Base-by-base conservation (phyloP, 2,888 invertebrate species). In the Platycheirus rosarum region DNA sequence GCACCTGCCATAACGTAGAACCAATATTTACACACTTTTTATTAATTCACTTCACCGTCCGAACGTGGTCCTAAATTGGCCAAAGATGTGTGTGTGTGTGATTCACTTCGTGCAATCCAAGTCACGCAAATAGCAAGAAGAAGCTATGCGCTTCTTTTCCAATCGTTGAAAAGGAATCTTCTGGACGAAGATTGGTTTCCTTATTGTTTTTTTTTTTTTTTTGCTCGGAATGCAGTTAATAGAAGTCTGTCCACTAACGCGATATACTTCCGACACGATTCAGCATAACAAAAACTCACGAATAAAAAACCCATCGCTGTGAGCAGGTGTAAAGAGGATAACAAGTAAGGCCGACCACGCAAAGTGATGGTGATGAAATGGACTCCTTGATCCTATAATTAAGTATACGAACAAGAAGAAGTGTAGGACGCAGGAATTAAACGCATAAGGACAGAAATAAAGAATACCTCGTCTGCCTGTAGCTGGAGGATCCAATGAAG, bases 1-100 rank as follows among this genome's bases (percentile, higher is more conserved):
- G 76, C 76, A 80, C 80, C 80, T 80, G 80, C 80, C 80, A 80
- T 80, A 75, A 80, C 76, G 76, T 66, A 76, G 66, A 80, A 80
- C 76, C 80, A 80, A 80, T 80, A 80, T 80, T 80, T 80, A 75
- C 80, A 80, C 80, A 70, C 53, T 76, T 80, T 80, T 71, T 70
- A 70, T 80, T 80, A 76, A 75, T 80, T 75, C 44, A 60, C 42
- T 60, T 44, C 70, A 42, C 69, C 48, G 44, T 69, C 48, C 53
- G 29, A 42, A 57, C 40, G 26, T 40, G 57, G 40, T 37, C 40
- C 40, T 40, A 26, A 40, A 57, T 40, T 57, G 29, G 4, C 11
- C 23, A 40, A 55, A n/a, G 55, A 23, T 60, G 42, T 44, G 26
- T 26, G 29, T 42, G 49, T 63, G 14, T 48, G 18, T 18, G 40